Conservation (phyloP, 2,888 invertebrate species). For the Cybosia mesomella region DNA sequence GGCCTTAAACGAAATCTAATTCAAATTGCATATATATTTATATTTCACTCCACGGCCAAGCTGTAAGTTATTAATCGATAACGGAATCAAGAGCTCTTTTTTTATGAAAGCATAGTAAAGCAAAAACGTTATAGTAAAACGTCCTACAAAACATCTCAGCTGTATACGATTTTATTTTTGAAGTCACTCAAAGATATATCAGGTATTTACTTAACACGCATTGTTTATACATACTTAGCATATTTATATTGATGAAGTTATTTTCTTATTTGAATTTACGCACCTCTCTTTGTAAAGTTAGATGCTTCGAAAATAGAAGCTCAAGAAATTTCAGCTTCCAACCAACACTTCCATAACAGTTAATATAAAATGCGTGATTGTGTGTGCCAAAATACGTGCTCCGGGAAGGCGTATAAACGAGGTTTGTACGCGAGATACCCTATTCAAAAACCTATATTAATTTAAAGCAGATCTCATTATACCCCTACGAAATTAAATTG, state of each 20-base stretch:
- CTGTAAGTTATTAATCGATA: not conserved
- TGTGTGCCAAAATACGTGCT: slow-evolving; percentile 40
- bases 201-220: not conserved
- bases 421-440: slow-evolving; percentile 43
- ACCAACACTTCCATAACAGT: slow-evolving; percentile 38
- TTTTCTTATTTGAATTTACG: slow-evolving; percentile 40
- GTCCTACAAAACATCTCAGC: not conserved
- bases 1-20: too few species aligned
- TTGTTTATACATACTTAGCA: slow-evolving; percentile 40
- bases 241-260: slow-evolving; percentile 46
- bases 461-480: slow-evolving; percentile 63
- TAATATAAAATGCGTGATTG: slow-evolving; percentile 48
- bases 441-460: slow-evolving; percentile 64
- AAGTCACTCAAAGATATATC: not conserved
- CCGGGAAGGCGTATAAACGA: slow-evolving; percentile 40
- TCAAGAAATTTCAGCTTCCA: slow-evolving; percentile 27
- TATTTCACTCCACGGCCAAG: not conserved
- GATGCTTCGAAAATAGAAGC: slow-evolving; percentile 23
- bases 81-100: not conserved
- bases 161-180: not conserved
- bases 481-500: slow-evolving; percentile 61
- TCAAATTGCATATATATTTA: not conserved
- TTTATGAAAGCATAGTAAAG: not conserved
- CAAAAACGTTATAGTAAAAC: not conserved
- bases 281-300: slow-evolving; percentile 10